phyloP scores from a whole-genome alignment of 2,888 invertebrate species.

The Eledona agricola region DNA sequence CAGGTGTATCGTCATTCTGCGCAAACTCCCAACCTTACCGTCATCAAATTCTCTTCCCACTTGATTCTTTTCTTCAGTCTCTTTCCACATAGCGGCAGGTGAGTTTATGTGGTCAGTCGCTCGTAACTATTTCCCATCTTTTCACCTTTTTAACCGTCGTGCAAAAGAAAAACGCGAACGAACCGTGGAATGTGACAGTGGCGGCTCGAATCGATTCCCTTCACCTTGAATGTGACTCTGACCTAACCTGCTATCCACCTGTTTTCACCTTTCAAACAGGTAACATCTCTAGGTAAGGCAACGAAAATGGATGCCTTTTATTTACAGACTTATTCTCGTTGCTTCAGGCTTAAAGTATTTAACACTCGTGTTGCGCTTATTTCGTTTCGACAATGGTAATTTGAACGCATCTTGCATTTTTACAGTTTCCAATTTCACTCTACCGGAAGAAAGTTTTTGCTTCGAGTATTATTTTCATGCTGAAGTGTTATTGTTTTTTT shows the following conservation, averaged over 20 bases:
- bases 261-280: slow-evolving; percentile 24
- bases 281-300: slow-evolving; percentile 16
- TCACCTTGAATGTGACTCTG: slow-evolving; percentile 24
- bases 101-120: slow-evolving; percentile 12
- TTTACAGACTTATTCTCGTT: no score
- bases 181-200: slow-evolving; percentile 10
- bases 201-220: no score
- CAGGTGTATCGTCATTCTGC: slow-evolving; percentile 31
- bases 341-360: no score
- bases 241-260: slow-evolving; percentile 29
- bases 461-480: no score
- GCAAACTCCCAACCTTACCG: slow-evolving; percentile 29
- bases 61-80: slow-evolving; percentile 26
- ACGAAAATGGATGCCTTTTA: no score
- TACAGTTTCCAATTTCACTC: no score
- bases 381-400: no score
- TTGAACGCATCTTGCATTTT: no score
- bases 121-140: slow-evolving; percentile 9
- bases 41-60: slow-evolving; percentile 25
- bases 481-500: no score
- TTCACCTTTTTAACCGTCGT: slow-evolving; percentile 1
- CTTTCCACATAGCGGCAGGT: slow-evolving; percentile 29
- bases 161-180: slow-evolving; percentile 2
- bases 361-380: no score
- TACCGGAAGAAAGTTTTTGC: no score